Conservation (phyloP, 2,888 invertebrate genomes). For the Cephus spinipes region DNA sequence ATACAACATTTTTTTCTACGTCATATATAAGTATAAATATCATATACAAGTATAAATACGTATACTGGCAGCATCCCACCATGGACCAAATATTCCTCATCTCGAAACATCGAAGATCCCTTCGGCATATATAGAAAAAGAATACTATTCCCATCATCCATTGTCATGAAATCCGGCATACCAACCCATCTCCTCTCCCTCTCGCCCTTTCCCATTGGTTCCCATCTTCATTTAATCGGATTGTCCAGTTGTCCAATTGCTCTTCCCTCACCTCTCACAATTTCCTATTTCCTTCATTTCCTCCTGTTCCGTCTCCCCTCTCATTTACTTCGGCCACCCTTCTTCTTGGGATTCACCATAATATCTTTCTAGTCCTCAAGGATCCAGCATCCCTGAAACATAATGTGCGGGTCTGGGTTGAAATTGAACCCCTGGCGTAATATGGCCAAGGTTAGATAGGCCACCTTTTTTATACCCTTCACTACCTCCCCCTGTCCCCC, state of each 20-base stretch:
- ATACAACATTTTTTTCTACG: neutral
- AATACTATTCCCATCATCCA: neutral
- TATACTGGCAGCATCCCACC: neutral
- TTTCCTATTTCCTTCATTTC: constrained; percentile 5
- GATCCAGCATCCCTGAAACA: neutral
- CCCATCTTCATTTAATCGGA: neutral
- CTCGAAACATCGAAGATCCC: neutral
- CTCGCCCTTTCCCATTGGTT: neutral
- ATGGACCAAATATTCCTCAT: neutral
- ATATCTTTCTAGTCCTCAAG: neutral
- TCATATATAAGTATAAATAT: no score
- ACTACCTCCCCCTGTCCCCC: neutral
- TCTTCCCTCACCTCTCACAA: neutral
- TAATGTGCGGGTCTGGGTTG: constrained; percentile 6
- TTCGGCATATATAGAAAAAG: neutral
- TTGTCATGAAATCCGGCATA: neutral
- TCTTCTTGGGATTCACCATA: neutral
- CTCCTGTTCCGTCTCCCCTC: neutral
- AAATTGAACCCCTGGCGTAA: constrained; percentile 3
- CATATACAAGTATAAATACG: no score
- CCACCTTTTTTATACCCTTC: neutral
- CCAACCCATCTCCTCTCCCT: neutral
- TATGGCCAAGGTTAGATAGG: neutral
- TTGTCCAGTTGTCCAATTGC: neutral
- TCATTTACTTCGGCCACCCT: neutral